Percentiles rank a stretch among this genome's conserved stretches.
phyloP scores from a whole-genome alignment of 2,797 vertebrate species.

The Syngnathus rostellatus region DNA sequence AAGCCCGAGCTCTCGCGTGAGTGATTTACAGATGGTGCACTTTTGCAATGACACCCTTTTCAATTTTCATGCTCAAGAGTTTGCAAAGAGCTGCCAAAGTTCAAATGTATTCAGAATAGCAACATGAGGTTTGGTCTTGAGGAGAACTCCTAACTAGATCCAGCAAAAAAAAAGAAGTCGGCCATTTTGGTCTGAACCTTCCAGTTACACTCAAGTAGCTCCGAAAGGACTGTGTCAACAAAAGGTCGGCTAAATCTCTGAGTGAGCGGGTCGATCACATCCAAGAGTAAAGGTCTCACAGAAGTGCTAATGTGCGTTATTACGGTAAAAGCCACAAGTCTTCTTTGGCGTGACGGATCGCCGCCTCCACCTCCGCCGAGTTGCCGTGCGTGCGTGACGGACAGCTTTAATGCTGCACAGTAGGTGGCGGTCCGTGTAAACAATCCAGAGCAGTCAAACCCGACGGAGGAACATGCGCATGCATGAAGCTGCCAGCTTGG shows the following conservation, averaged over 20 bases:
- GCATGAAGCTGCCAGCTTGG: not conserved
- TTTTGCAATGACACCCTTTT: slow-evolving; percentile 40
- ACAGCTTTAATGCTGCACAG: slow-evolving; percentile 33
- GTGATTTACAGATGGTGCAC: slow-evolving; percentile 29
- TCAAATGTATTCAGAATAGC: too few species aligned
- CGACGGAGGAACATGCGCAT: not conserved
- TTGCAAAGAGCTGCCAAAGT: slow-evolving; percentile 34
- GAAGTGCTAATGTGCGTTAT: slow-evolving; percentile 61
- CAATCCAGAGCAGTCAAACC: not conserved
- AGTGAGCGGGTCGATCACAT: slow-evolving; percentile 47
- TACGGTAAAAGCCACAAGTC: slow-evolving; percentile 63
- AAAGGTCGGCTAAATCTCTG: slow-evolving; percentile 54
- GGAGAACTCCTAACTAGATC: not conserved
- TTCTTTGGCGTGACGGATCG: slow-evolving; percentile 49
- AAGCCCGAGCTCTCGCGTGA: slow-evolving; percentile 10
- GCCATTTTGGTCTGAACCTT: not conserved
- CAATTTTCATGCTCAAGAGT: slow-evolving; percentile 38
- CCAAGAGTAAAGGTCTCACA: slow-evolving; percentile 45
- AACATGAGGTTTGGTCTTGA: too few species aligned
- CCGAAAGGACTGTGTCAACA: slow-evolving; percentile 42
- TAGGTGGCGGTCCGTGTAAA: slow-evolving; percentile 22
- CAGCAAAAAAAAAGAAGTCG: not conserved
- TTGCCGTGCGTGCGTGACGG: slow-evolving; percentile 30
- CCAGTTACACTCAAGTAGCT: not conserved
- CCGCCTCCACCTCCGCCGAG: slow-evolving; percentile 37